phyloP scores from a whole-genome alignment of 2,888 invertebrate genomes.

The Abscondita cerata region DNA sequence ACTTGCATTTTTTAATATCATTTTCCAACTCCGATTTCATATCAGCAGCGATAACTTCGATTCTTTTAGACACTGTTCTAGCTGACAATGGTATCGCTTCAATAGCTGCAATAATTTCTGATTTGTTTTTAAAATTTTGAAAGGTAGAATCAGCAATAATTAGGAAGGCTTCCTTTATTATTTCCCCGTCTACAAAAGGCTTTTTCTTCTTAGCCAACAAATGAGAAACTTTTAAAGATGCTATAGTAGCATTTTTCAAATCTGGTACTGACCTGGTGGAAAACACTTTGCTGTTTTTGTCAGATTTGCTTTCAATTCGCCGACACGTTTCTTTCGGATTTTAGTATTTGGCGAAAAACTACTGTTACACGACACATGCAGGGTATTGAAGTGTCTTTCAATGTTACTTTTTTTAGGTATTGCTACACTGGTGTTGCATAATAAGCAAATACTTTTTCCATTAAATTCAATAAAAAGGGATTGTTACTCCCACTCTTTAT shows the following conservation, averaged over 20 bases:
- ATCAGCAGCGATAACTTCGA: slow-evolving; percentile 27
- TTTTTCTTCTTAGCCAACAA: slow-evolving; percentile 39
- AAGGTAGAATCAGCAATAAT: no score
- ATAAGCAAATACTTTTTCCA: slow-evolving; percentile 9
- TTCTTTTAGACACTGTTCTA: slow-evolving; percentile 38
- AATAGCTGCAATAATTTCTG: slow-evolving; percentile 43
- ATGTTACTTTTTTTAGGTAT: no score
- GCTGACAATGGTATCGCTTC: slow-evolving; percentile 42
- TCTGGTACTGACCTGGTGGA: slow-evolving; percentile 27
- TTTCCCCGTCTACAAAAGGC: slow-evolving; percentile 41
- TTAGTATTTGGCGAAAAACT: slow-evolving; percentile 30
- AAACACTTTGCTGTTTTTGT: slow-evolving; percentile 4
- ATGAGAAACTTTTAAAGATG: slow-evolving; percentile 24
- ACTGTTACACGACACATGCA: slow-evolving; percentile 20
- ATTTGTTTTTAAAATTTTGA: slow-evolving; percentile 38
- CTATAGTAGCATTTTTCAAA: slow-evolving; percentile 28
- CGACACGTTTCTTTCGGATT: slow-evolving; percentile 24
- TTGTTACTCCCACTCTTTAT: slow-evolving; percentile 1
- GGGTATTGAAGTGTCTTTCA: no score
- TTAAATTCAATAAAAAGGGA: slow-evolving; percentile 5
- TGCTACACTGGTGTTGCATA: slow-evolving; percentile 7
- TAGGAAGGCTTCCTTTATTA: no score
- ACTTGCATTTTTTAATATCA: slow-evolving; percentile 30
- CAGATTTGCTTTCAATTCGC: slow-evolving; percentile 18
- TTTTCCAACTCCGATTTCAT: slow-evolving; percentile 5